Evolutionary conservation across 2,888 invertebrate species (phyloP).

Genomic region (Neoascia interrupta): DNA sequence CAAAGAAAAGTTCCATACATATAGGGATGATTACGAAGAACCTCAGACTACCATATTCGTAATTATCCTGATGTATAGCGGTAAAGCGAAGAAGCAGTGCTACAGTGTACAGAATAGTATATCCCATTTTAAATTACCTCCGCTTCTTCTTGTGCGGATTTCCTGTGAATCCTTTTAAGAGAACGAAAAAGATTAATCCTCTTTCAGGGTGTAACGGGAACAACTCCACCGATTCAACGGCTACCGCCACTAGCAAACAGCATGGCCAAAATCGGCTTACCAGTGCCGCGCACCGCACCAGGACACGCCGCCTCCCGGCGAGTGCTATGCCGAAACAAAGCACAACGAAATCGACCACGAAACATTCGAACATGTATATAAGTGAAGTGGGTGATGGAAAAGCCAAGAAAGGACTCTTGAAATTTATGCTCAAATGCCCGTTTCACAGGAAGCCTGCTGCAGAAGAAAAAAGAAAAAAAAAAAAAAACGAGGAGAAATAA

Average conservation of each 20-base stretch:
- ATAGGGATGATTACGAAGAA: not conserved
- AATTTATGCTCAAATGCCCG: slow-evolving; percentile 66
- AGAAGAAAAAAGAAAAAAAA: not conserved
- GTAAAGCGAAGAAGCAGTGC: slow-evolving; percentile 5
- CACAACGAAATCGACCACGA: slow-evolving; percentile 45
- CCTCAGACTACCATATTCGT: slow-evolving; percentile 45
- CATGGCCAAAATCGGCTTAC: slow-evolving; percentile 37
- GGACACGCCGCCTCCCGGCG: slow-evolving; percentile 39
- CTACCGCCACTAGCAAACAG: slow-evolving; percentile 22
- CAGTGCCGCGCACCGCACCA: slow-evolving; percentile 1
- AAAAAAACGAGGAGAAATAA: slow-evolving; percentile 19
- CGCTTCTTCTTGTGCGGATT: slow-evolving; percentile 35
- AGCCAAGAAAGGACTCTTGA: slow-evolving; percentile 52
- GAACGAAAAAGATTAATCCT: slow-evolving; percentile 64
- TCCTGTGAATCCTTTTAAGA: slow-evolving; percentile 64
- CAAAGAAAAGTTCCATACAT: not conserved
- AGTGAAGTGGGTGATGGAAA: slow-evolving; percentile 55
- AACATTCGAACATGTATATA: slow-evolving; percentile 46
- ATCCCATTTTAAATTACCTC: slow-evolving; percentile 65
- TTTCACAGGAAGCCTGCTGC: slow-evolving; percentile 59
- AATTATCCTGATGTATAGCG: slow-evolving; percentile 67
- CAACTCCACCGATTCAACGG: slow-evolving; percentile 12
- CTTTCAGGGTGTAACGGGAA: slow-evolving; percentile 22
- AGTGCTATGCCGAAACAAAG: slow-evolving; percentile 54
- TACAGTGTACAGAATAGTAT: slow-evolving; percentile 13